Evolutionary conservation across 2,797 vertebrate genomes (phyloP).

Genomic region (Xiphorhynchus erythropygius): DNA sequence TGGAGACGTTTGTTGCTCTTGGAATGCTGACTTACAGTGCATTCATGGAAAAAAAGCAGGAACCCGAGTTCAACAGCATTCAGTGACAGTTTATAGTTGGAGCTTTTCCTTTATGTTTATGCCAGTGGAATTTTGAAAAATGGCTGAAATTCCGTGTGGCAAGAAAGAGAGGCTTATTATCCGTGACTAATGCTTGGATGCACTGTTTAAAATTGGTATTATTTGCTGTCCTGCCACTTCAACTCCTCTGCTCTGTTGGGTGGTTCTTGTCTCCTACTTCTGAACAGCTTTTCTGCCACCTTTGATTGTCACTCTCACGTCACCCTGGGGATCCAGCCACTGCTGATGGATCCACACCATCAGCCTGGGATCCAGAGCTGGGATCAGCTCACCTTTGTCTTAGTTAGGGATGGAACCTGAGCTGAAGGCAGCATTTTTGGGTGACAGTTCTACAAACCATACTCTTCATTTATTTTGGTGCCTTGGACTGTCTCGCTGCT

Average conservation of each 20-base stretch:
- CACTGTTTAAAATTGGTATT: background rate
- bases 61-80: constrained; percentile 14
- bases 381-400: background rate
- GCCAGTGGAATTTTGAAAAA: constrained; percentile 60
- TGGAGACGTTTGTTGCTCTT: constrained; percentile 42
- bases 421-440: background rate
- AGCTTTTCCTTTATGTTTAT: constrained; percentile 42
- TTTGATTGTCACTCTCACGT: background rate
- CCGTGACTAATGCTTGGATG: background rate
- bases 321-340: background rate
- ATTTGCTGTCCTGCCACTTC: background rate
- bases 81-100: constrained; percentile 37
- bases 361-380: background rate
- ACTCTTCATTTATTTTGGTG: background rate
- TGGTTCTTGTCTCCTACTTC: background rate
- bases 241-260: fast-evolving
- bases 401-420: background rate
- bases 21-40: constrained; percentile 39
- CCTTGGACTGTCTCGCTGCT: background rate
- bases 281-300: background rate
- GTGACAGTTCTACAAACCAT: background rate
- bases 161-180: background rate
- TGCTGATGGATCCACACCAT: background rate
- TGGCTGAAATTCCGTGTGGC: constrained; percentile 16
- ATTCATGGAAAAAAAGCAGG: constrained; percentile 47